Evolutionary conservation across 2,113 vertebrate species (phyloP).

Genomic region (Microtus ochrogaster): DNA sequence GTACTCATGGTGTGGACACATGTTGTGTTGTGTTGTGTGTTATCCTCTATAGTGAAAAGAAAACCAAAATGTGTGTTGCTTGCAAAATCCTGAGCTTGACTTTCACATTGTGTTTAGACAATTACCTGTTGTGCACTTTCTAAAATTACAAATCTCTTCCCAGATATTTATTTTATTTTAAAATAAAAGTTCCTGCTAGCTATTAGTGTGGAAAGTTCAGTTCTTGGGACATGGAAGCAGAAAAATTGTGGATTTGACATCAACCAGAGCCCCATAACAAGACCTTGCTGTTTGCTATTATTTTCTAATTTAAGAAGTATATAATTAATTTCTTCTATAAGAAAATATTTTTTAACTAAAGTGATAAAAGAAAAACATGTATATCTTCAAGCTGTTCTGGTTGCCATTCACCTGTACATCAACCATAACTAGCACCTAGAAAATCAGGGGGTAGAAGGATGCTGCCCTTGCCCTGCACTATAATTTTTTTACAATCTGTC

Average conservation of each 20-base stretch:
- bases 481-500: background rate
- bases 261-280: background rate
- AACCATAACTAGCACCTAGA: background rate
- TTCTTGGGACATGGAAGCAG: background rate
- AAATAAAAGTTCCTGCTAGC: background rate
- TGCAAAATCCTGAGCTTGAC: background rate
- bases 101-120: background rate
- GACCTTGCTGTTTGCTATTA: background rate
- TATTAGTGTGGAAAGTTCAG: background rate
- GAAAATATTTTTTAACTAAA: background rate
- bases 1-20: background rate
- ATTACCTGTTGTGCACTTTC: slow-evolving; percentile 1
- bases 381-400: background rate
- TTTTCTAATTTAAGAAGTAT: background rate
- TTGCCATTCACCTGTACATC: background rate
- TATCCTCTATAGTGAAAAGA: background rate
- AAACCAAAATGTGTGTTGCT: background rate
- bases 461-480: background rate
- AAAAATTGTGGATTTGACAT: background rate
- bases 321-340: background rate
- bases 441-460: background rate
- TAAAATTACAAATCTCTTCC: background rate
- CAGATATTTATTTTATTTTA: background rate
- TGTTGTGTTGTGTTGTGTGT: background rate
- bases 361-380: background rate